Evolutionary conservation across 1,140 invertebrate genomes (phyloP), one percentile per base, ranked within the genome.

Genomic region (Wasmannia auropunctata): DNA sequence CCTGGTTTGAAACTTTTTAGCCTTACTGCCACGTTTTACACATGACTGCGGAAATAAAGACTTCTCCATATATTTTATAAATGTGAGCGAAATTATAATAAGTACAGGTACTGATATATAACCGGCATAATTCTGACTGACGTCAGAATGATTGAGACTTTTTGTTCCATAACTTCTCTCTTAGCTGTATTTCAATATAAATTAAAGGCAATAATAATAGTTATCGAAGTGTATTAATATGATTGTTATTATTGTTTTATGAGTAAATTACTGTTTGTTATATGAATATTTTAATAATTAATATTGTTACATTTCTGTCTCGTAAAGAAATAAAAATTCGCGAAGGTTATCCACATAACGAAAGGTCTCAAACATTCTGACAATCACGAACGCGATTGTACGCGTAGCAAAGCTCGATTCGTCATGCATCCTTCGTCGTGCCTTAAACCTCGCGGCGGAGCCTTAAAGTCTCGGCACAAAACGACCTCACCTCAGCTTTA

Each of bases 401-500:
- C n/a, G 56, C 51, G 69, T 75, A 77, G 49, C 65, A 56, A 58
- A 40, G n/a, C 49, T n/a, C n/a, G 70, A 77, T 81, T 81, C 75
- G 60, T 80, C 76, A 67, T 65, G 67, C 54, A 34, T 84, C 49
- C 76, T 89, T 69, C 43, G 67, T 58, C 37, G 49, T 49, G 54
- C 46, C 74, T 88, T 87, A 56, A 80, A 70, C 67, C 56, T 87
- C 37, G n/a, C 62, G 46, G 69, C 75, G 28, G 79, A 70, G 85
- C 70, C 86, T 89, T 89, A 87, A 89, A 90, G 75, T 69, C 79
- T 40, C 54, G n/a, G 65, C 81, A 58, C 67, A 87, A 86, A n/a
- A 90, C 88, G 91, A 90, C 90, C 87, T 91, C 89, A 90, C 88
- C 37, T 67, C 90, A 86, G 90, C 91, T 92, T n/a, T 79, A 91